Evolutionary conservation across 2,888 invertebrate species (phyloP), one percentile per base, ranked within the genome.

Genomic region (Lycia hirtaria): DNA sequence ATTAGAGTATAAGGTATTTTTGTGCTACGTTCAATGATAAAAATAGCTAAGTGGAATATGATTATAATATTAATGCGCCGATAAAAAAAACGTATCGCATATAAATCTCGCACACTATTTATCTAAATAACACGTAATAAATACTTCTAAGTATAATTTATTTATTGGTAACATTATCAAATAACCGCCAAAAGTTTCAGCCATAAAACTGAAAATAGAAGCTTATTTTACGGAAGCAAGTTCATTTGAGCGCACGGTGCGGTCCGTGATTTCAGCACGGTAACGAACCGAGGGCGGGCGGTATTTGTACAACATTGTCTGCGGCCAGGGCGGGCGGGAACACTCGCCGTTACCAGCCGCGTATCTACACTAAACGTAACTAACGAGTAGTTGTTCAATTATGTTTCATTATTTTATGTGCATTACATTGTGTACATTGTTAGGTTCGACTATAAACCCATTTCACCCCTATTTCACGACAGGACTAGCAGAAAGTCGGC

Each of bases 221-320:
- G 68, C 61, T 72, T 76, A 74, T 76, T 76, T 72, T 54, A 65
- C 64, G 62, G 59, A 50, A 66, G 71, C 69, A 64, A 67, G 65
- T 71, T 72, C 72, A 75, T 78, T 78, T 72, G 38, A 71, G 60
- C 64, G 57, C 35, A 51, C 57, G 44, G 24, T 51, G 64, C 49
- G 62, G 64, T 60, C 54, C 59, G 64, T 61, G 64, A 67, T 67
- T 64, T 55, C 67, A 67, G 69, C 61, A 26, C 69, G 64, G 77
- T 81, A 81, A 81, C 81, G 80, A 81, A 81, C 77, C 78, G 71
- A 65, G 67, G 62, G 62, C 68, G 62, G 65, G 59, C 62, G 68
- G 68, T 81, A 73, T 81, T 81, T 81, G 76, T 63, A 72, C 78
- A 74, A 75, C 73, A 77, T 74, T 78, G 78, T 79, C 78, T 76